A percentile compares a stretch with the other conserved stretches of the same genome.
Evolutionary conservation across 2,113 vertebrate species (phyloP).

Genomic region (Hydrolagus affinis): DNA sequence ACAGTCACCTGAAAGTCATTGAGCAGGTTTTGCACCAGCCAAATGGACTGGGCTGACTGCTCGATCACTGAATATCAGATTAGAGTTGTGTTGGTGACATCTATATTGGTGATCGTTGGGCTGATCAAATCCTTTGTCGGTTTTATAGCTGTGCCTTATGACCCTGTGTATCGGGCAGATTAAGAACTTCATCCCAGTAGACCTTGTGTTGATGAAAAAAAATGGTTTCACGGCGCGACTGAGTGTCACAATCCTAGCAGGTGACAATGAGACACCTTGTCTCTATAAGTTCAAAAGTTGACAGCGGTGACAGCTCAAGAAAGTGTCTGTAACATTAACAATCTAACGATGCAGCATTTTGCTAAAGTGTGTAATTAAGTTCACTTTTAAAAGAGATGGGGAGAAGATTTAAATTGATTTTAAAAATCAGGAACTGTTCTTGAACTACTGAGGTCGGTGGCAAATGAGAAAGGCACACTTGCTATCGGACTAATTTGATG

Average conservation of each 20-base stretch:
- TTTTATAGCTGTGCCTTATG: conserved; percentile 17
- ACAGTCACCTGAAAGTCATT: background rate
- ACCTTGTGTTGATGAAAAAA: background rate
- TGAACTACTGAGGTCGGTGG: background rate
- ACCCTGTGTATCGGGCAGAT: conserved; percentile 25
- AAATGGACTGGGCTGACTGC: background rate
- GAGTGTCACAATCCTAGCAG: background rate
- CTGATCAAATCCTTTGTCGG: conserved; percentile 13
- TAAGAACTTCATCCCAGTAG: conserved; percentile 15
- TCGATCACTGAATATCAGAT: conserved; percentile 11
- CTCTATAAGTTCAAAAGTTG: background rate
- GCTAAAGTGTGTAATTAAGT: background rate
- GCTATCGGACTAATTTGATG: conserved; percentile 3
- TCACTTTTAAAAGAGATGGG: conserved; percentile 25
- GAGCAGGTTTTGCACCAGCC: background rate
- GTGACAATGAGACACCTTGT: background rate
- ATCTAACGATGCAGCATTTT: background rate
- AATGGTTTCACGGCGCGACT: background rate
- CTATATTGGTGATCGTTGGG: conserved; percentile 16
- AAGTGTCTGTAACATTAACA: background rate
- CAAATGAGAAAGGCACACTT: conserved; percentile 6
- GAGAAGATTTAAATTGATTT: background rate
- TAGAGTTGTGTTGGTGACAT: background rate
- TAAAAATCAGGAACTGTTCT: background rate
- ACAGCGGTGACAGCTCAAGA: background rate